Conservation (phyloP, 37 sponge, comb jelly and placozoan species). For the Oopsacas minuta region DNA sequence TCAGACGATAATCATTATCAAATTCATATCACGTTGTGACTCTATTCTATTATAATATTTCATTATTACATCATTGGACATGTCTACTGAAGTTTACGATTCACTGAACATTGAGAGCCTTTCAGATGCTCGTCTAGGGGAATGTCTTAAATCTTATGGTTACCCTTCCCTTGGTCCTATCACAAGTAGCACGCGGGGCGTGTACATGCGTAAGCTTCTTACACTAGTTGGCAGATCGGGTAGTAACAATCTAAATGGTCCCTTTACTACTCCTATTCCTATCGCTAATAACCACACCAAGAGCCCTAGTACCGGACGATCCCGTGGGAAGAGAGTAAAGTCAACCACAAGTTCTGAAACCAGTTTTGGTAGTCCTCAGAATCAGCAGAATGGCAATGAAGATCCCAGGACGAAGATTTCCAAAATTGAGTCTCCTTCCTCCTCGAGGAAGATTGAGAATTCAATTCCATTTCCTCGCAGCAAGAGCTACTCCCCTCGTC, state of each 20-base stretch:
- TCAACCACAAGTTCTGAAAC: background rate
- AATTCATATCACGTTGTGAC: slow-evolving; percentile 10
- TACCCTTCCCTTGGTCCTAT: slow-evolving; percentile 35
- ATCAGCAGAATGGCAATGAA: background rate
- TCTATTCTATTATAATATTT: background rate
- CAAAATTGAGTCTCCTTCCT: background rate
- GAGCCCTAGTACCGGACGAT: background rate
- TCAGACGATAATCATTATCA: background rate
- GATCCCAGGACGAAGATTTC: slow-evolving; percentile 1
- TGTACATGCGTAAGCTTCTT: slow-evolving; percentile 28
- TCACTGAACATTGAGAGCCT: slow-evolving; percentile 18
- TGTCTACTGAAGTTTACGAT: background rate
- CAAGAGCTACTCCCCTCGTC: background rate
- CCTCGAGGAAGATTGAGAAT: background rate
- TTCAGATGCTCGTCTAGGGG: slow-evolving; percentile 32
- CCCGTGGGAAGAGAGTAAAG: background rate
- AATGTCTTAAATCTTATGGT: slow-evolving; percentile 20
- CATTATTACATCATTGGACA: background rate
- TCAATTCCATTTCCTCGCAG: background rate
- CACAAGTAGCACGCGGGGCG: slow-evolving; percentile 31
- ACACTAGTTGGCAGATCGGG: background rate
- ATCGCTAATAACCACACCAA: background rate
- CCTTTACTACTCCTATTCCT: background rate
- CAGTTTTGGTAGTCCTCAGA: background rate
- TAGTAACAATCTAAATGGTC: background rate